Evolutionary conservation across 2,888 invertebrate genomes (phyloP).

Genomic region (Plagodis dolabraria): DNA sequence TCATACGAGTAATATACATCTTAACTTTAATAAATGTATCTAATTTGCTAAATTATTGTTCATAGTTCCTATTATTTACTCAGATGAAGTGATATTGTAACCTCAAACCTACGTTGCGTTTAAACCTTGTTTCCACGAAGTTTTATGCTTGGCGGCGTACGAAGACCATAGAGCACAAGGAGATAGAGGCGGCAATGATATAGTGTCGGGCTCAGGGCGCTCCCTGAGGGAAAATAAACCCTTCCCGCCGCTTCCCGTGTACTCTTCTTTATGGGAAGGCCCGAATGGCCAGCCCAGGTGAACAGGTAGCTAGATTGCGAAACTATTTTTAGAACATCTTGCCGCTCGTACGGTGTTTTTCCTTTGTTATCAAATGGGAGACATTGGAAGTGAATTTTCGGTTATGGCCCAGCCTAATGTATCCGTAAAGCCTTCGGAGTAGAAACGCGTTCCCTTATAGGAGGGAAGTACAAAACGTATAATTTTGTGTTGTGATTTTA

Average conservation of each 20-base stretch:
- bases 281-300: conserved; percentile 82
- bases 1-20: no score
- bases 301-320: conserved; percentile 82
- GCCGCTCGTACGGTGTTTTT: conserved; percentile 79
- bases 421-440: conserved; percentile 57
- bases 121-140: conserved; percentile 66
- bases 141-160: conserved; percentile 65
- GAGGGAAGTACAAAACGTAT: conserved; percentile 13
- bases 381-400: conserved; percentile 70
- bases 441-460: conserved; percentile 54
- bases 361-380: conserved; percentile 82
- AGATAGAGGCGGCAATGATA: conserved; percentile 82
- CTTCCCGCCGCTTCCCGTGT: conserved; percentile 80
- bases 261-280: conserved; percentile 84
- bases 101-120: conserved; percentile 47
- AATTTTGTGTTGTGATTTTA: no score
- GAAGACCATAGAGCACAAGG: conserved; percentile 65
- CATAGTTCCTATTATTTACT: conserved; percentile 23
- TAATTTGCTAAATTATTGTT: no score
- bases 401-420: conserved; percentile 66
- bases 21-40: no score
- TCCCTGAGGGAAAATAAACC: conserved; percentile 84
- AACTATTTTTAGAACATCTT: conserved; percentile 84
- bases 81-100: conserved; percentile 47
- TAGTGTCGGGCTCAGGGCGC: conserved; percentile 79